Evolutionary conservation across 2,888 invertebrate genomes (phyloP).

Genomic region (Drosophila algonquin): DNA sequence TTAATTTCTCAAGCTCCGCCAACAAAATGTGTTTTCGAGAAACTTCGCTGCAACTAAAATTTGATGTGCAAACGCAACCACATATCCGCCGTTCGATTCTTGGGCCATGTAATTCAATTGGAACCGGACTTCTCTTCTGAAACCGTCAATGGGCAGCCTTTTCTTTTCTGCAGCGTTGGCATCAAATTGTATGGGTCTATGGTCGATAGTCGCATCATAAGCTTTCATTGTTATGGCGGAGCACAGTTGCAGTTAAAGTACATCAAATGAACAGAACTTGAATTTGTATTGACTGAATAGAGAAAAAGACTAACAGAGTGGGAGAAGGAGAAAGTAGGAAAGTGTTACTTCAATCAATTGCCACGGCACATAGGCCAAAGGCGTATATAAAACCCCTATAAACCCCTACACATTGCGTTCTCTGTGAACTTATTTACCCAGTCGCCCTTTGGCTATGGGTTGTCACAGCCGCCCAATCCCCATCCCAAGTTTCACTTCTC

Average conservation of each 20-base stretch:
- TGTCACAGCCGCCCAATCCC: not conserved
- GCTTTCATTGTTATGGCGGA: constrained; percentile 28
- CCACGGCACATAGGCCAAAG: too few relatives aligned
- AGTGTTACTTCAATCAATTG: too few relatives aligned
- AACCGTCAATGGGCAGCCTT: not conserved
- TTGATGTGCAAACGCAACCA: not conserved
- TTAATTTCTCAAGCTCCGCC: not conserved
- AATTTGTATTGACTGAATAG: constrained; percentile 18
- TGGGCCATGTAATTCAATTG: constrained; percentile 18
- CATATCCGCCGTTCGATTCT: not conserved
- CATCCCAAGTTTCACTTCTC: constrained; percentile 28
- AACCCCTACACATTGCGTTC: too few relatives aligned
- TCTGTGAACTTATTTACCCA: too few relatives aligned
- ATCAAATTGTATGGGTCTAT: constrained; percentile 31
- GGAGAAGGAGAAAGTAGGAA: too few relatives aligned
- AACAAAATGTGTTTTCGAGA: constrained; percentile 1
- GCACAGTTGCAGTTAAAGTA: constrained; percentile 8
- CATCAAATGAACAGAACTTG: constrained; percentile 41
- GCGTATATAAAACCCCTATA: too few relatives aligned
- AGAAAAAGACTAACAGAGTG: too few relatives aligned
- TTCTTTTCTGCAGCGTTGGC: constrained; percentile 1
- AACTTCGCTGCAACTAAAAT: constrained; percentile 27
- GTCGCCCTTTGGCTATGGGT: constrained; percentile 43
- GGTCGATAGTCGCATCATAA: constrained; percentile 24
- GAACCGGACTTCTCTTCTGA: not conserved